Conservation (phyloP, 1,140 invertebrate genomes). For the Gyrodactylus salaris region DNA sequence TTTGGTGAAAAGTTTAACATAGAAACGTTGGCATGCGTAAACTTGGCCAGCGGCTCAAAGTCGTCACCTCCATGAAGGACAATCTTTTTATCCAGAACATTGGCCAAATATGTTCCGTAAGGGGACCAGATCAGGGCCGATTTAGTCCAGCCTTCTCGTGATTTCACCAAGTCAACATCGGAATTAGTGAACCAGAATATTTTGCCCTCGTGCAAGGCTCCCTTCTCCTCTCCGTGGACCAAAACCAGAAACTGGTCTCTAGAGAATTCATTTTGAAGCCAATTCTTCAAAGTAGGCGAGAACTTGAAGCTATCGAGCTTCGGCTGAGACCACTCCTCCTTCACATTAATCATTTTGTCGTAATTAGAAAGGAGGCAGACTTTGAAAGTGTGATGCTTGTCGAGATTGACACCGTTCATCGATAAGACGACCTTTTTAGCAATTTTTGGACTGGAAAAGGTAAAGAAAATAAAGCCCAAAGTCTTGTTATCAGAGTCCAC, state of each 20-base stretch:
- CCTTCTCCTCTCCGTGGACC: not conserved
- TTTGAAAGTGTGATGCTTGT: constrained; percentile 70
- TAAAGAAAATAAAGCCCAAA: constrained; percentile 71
- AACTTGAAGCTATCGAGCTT: not conserved
- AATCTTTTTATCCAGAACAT: not conserved
- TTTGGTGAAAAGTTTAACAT: not conserved
- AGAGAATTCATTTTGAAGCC: not conserved
- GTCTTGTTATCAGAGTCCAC: constrained; percentile 42
- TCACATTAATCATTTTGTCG: constrained; percentile 27
- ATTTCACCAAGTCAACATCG: not conserved
- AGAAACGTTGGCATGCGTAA: not conserved
- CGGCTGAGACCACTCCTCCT: not conserved
- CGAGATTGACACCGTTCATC: constrained; percentile 65
- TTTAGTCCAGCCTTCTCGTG: not conserved
- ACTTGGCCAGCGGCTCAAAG: not conserved
- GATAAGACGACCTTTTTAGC: constrained; percentile 50
- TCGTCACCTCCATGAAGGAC: not conserved
- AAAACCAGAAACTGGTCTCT: not conserved
- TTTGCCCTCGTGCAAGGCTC: not conserved
- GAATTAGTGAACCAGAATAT: not conserved
- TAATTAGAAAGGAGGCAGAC: constrained; percentile 85
- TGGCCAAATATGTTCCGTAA: not conserved
- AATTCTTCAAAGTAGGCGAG: not conserved
- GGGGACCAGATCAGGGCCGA: not conserved
- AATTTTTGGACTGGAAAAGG: constrained; percentile 42